Base-by-base conservation (phyloP, 2,888 invertebrate genomes). In the Drosophila tripunctata region DNA sequence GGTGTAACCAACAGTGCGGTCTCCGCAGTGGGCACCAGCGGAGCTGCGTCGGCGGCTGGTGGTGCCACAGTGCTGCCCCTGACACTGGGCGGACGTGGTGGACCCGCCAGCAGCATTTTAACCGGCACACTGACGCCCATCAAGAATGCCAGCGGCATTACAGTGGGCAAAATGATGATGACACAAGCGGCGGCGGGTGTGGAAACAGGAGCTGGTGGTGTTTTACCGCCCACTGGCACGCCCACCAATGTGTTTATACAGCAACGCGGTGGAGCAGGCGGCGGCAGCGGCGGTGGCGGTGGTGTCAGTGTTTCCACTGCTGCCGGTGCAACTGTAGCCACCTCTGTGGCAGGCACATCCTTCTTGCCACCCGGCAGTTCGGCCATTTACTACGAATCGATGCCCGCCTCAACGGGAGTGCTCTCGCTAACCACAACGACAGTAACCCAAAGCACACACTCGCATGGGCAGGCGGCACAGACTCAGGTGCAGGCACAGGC, bases 381-480 rank as follows among this genome's bases (percentile, higher is more conserved):
- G 0, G 90, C 91, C 1, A 91, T 91, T 22, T 91, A 91, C 62
- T 91, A 91, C 62, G 91, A 91, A 67, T 91, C 91, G 0, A 89
- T 91, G 56, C 90, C 91, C 2, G 88, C 90, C 0, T 73, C 73
- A 0, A 90, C 91, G 0, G 91, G 91, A 2, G 91, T 91, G 0
- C 75, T 91, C 1, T 91, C 91, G 0, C 63, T 91, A n/a, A 89
- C 90, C 22, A 91, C 91, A 3, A 90, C 91, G 6, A 90, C 90
- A 0, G 86, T 88, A 12, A 89, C 91, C 4, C 90, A 83, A 58
- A 91, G 90, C 62, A 89, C 90, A 3, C 81, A 82, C n/a, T 67
- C 72, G 1, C 75, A 71, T 8, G 63, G 65, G 3, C 76, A 66
- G 33, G 27, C 65, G 0, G n/a, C n/a, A n/a, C 71, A 70, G 4